Base-by-base conservation (phyloP, 2,113 vertebrate genomes). In the Edolisoma coerulescens region DNA sequence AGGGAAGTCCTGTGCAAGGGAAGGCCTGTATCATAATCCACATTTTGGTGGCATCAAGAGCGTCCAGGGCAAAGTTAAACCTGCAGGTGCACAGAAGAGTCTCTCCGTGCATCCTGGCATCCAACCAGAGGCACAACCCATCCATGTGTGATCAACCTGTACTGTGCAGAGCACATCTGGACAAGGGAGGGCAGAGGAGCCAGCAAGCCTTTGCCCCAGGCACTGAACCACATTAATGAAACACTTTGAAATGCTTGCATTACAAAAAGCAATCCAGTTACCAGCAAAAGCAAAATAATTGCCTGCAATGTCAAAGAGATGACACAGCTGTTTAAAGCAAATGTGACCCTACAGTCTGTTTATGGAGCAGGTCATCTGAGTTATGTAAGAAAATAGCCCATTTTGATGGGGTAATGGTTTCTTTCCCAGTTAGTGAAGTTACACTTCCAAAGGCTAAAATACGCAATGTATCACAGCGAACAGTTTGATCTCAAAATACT, bases 71-170 rank as follows among this genome's bases (percentile, higher is more conserved):
- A 28, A 59, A 95, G 49, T 12, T 32, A 73, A 64, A 74, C 22
- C 35, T 65, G 41, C 32, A 76, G 35, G 41, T 67, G 32, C 65
- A 54, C 37, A 42, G 78, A 13, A 28, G 22, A 49, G 16, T 27
- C 52, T 89, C 59, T 44, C 41, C 0, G 0, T 21, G 12, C 11
- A 19, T 12, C 30, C 32, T 61, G 44, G 44, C 10, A 7, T 30
- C 50, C 45, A 60, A 47, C 8, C 18, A 83, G 44, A 56, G 37
- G 33, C 3, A 8, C 37, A 32, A 32, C 13, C 28, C 3, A 0
- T 18, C 28, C 3, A 0, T 18, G 27, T 4, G 20, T 13, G 32
- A 84, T 7, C 60, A 56, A 56, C 60, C 45, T 1, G 3, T 12
- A 15, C 42, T n/a, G 42, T 9, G 52, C 71, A 89, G 67, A 79